Base-by-base conservation (phyloP, 2,797 vertebrate genomes). In the Hephaestus fuliginosus region DNA sequence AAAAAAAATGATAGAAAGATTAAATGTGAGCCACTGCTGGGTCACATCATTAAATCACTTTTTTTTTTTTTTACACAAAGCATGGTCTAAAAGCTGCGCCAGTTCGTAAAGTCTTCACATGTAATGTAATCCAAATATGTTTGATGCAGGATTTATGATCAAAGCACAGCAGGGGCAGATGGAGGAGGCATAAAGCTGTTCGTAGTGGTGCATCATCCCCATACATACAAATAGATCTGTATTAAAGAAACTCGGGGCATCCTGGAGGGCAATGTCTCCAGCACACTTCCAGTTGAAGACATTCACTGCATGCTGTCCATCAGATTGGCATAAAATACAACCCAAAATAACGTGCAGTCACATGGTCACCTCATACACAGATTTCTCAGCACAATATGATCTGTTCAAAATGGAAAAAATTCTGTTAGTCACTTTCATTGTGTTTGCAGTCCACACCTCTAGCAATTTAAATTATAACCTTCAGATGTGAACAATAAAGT, bases 31-130 rank as follows among this genome's bases (percentile, higher is more conserved):
- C 56, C 8, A 12, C 81, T n/a, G 79, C 79, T 86, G 85, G 69
- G 75, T 74, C 57, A 22, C 67, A 10, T 88, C 84, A 76, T 73
- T 73, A 64, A 22, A 75, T 68, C 72, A 68, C 0, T 3, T 57
- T 49, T 52, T 69, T 0, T 28, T 13, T 25, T 15, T 0, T 30
- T 57, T 33, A 48, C 43, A 58, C 58, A 55, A 4, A 4, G 15
- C 58, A 46, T 3, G 9, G 43, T 36, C 6, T 53, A 11, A 78
- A 61, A 43, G 20, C 13, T 73, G 9, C 15, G 46, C 9, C 0
- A 22, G 1, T 53, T 61, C 69, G 72, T 36, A 1, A 39, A 41
- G 33, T 25, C 20, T 64, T 73, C 48, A 44, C 41, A 72, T 0
- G 4, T 11, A 51, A 67, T 44, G 18, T 65, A 4, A 18, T 57